These are phyloP conservation scores for Cuculus canorus DNA, from an alignment of 2,797 vertebrate species.

Conservation along the genomic window DNA sequence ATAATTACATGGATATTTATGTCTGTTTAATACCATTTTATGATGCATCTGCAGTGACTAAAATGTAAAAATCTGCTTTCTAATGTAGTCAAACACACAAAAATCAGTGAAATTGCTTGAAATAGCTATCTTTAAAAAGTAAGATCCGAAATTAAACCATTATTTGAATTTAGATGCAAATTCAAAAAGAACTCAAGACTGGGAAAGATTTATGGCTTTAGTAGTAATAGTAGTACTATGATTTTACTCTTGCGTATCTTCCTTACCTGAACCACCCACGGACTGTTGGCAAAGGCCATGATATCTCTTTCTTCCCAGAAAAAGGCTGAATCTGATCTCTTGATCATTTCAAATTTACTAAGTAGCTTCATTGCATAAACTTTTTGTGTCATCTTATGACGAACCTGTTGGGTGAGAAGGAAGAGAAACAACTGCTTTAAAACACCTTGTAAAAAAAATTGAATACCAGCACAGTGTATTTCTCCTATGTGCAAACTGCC, in stretches of 20 bases:
- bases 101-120: not conserved
- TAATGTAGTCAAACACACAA: not conserved
- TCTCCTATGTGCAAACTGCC: not conserved
- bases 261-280: conserved; percentile 97
- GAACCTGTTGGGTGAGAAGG: conserved; percentile 83
- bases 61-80: not conserved
- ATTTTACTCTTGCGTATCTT: not conserved
- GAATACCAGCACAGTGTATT: not conserved
- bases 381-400: conserved; percentile 94
- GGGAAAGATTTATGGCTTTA: not conserved
- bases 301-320: conserved; percentile 99
- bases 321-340: conserved; percentile 98
- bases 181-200: not conserved
- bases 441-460: not conserved
- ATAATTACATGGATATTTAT: not conserved
- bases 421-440: not conserved
- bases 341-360: conserved; percentile 99
- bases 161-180: not conserved
- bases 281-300: conserved; percentile 98
- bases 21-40: not conserved
- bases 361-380: conserved; percentile 99
- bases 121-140: not conserved
- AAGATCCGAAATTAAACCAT: not conserved
- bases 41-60: not conserved
- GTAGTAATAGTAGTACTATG: not conserved